Percentiles rank a stretch among this genome's conserved stretches.
These are phyloP conservation scores for Cyrtorhinus lividipennis DNA, from an alignment of 1,140 invertebrate species.

Conservation along the genomic window DNA sequence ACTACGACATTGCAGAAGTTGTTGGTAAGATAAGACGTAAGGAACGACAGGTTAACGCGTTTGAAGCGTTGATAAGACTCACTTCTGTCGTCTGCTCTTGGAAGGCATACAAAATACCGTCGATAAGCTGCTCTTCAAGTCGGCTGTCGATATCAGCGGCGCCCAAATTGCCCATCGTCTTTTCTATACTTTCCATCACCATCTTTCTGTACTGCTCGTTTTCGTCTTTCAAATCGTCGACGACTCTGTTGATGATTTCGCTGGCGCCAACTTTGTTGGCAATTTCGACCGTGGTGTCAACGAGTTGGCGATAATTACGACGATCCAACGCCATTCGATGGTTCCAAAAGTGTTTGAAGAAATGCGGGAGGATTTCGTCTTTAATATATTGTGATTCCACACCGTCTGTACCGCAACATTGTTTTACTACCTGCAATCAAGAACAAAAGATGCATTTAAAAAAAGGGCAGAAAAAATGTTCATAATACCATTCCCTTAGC, in stretches of 20 bases:
- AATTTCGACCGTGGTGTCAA: constrained; percentile 99
- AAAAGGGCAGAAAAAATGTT: neutral
- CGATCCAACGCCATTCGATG: constrained; percentile 97
- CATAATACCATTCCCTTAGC: too few relatives aligned
- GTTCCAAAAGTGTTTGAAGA: constrained; percentile 99
- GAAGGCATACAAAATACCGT: constrained; percentile 98
- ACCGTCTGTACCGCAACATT: constrained; percentile 99
- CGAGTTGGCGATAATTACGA: constrained; percentile 86
- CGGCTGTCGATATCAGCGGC: constrained; percentile 95
- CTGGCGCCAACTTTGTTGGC: constrained; percentile 98
- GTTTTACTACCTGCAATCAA: constrained; percentile 80
- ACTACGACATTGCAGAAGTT: too few relatives aligned
- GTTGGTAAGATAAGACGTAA: too few relatives aligned
- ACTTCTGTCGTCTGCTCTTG: constrained; percentile 98
- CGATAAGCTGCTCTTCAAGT: constrained; percentile 96
- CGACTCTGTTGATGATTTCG: constrained; percentile 96
- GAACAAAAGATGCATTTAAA: neutral
- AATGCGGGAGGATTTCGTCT: constrained; percentile 96
- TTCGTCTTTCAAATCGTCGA: constrained; percentile 98
- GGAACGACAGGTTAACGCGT: too few relatives aligned
- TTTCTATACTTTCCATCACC: constrained; percentile 99
- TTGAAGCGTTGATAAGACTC: too few relatives aligned
- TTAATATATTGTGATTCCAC: constrained; percentile 98
- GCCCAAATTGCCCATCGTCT: constrained; percentile 94
- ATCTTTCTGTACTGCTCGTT: constrained; percentile 99